Evolutionary conservation across 2,113 vertebrate genomes (phyloP), one percentile per base, ranked within the genome.

Genomic region (Pionites leucogaster): DNA sequence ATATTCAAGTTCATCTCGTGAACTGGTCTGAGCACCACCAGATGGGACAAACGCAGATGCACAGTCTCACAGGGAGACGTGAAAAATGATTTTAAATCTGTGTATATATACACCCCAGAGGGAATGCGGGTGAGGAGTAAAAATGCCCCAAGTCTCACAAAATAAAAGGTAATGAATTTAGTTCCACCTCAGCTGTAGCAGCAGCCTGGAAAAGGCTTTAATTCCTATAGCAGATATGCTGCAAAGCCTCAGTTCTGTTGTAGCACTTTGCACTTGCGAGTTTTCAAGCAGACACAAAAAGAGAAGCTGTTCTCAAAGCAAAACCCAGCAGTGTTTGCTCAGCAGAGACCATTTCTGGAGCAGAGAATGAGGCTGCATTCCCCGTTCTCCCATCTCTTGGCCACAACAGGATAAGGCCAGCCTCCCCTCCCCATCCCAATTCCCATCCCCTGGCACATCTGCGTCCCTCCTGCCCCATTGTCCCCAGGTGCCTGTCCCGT

Each of bases 111-210:
- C 27, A 65, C 62, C 69, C 7, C 91, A 86, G 78, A 74, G 83
- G 8, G 67, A 92, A 95, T 86, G 95, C 57, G 31, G 89, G 86
- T 94, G 90, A 83, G 46, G 82, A 88, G 82, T 77, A 93, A 81
- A 94, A 96, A 41, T 39, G n/a, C 83, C 69, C 47, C 31, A 63
- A 88, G 92, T 47, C 85, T 88, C 75, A 50, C 81, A 64, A 63
- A 85, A 96, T 89, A 72, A 87, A 91, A 96, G 83, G 74, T 68
- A 91, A 82, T 67, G 70, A 85, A 93, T 95, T 93, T 85, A 92
- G 86, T 62, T 83, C 44, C 20, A 65, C 71, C 81, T 78, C 80
- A 44, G 31, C 24, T 91, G 76, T 29, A 89, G 70, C 17, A 67
- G 87, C 78, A 64, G 46, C 46, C 92, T 35, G 6, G 62, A 77